Base-by-base conservation (phyloP, 2,888 invertebrate species). In the Cephus sareptanus region DNA sequence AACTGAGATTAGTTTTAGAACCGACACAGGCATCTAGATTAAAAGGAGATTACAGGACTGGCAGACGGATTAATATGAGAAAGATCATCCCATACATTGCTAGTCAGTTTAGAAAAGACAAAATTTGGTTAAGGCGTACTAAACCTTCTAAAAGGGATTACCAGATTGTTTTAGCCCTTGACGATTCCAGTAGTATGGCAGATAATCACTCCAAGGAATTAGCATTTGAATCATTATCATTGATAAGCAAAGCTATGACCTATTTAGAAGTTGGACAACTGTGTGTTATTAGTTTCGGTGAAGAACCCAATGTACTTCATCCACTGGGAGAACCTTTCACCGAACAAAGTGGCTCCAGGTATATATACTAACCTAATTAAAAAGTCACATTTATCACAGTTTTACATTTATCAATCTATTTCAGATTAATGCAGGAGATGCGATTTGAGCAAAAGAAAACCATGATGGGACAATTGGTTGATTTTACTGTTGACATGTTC, bases 11-110 rank as follows among this genome's bases (percentile, higher is more conserved):
- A 0, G 97, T 99, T 73, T 92, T 99, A 69, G 99, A 99, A 90
- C 99, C 99, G 0, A 98, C 98, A 0, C 96, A 97, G 86, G 96
- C 98, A 0, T 96, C 98, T 0, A 94, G 98, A 82, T 93, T 98
- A 56, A 97, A 95, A 92, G 99, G 99, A 33, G 99, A 99, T 92
- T 99, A 97, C 92, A 94, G 98, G 76, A 99, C 98, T 0, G 99
- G 99, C 0, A 96, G 98, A 81, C 94, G 99, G 11, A 96, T 99
- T 76, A 99, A 99, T 92, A 99, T 99, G 99, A 95, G 99, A 74
- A 97, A 97, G 90, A 97, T 99, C 77, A 98, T 99, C 89, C 98
- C 99, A 0, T 99, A 99, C 93, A 98, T 99, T 84, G 99, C 99
- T 31, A 99, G 99, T 81, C 97, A 99, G 92, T 99, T 99, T 92